Evolutionary conservation across 2,797 vertebrate genomes (phyloP), one percentile per base, ranked within the genome.

Genomic region (Channallabes apus): DNA sequence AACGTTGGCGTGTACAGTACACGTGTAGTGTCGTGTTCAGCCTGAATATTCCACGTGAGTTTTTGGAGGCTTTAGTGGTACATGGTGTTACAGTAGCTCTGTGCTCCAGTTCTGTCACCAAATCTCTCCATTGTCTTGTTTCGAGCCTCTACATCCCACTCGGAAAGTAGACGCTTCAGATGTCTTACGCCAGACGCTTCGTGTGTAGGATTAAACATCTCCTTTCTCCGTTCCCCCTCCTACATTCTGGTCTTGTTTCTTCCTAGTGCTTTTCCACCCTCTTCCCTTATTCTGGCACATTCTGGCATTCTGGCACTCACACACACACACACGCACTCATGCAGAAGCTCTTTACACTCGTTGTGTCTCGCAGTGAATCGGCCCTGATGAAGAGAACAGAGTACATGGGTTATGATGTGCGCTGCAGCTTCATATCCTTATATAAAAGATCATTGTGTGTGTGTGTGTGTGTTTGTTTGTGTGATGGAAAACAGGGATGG

Each of bases 181-280:
- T 32, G 17, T 27, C 27, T 58, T 58, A 3, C 51, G 0, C 54
- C 54, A 59, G 75, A 77, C 54, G 59, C 75, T 0, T 5, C 11
- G 51, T 32, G 73, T 76, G 73, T 56, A 76, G 51, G 73, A 76
- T 76, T 76, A 56, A 58, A 27, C 18, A 56, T 51, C 41, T 73
- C 4, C 5, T 51, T 51, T 27, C 71, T 29, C n/a, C 2, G 5
- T 73, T 51, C 41, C 29, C 7, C 72, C 72, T 75, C 72, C 72
- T 75, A 75, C 72, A 56, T 17, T 54, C 46, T 6, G 15, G 15
- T 29, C 46, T 51, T 29, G 18, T 76, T 35, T 11, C 29, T 22
- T 58, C 54, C 29, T 58, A 11, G 1, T 77, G 18, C 3, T 32
- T 35, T 58, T 15, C 17, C n/a, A 11, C 8, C 4, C 54, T 35